Evolutionary conservation across 64 coral and sea anemone genomes (phyloP).

Genomic region (Dendronephthya gigantea): DNA sequence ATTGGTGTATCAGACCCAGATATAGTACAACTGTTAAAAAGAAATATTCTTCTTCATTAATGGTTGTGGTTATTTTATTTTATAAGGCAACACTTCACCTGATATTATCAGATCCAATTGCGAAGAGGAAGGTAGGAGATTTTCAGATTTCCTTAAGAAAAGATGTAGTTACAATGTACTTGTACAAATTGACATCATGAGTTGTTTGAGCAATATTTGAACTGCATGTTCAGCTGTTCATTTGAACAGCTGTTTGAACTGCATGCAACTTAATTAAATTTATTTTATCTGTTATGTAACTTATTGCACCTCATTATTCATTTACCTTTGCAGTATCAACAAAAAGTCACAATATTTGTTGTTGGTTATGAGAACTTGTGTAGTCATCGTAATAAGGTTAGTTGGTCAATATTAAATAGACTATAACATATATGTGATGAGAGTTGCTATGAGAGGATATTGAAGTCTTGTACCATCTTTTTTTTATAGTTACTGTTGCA

Average conservation of each 20-base stretch:
- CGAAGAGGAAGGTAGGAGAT: background rate
- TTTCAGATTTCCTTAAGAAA: background rate
- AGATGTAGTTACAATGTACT: too few species aligned
- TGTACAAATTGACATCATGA: too few species aligned
- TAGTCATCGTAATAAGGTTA: constrained; percentile 70
- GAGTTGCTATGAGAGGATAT: background rate
- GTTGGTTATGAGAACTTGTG: constrained; percentile 98
- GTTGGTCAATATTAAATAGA: background rate
- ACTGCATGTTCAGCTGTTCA: background rate
- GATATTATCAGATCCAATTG: background rate
- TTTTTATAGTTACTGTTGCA: constrained; percentile 46
- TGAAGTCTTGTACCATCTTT: background rate
- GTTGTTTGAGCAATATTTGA: background rate
- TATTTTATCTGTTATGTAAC: too few species aligned
- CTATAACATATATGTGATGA: background rate
- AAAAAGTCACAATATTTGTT: constrained; percentile 92
- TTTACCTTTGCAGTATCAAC: constrained; percentile 58
- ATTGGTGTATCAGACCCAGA: background rate
- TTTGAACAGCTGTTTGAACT: too few species aligned
- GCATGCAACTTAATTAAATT: too few species aligned
- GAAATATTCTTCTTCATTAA: background rate
- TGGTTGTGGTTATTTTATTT: background rate
- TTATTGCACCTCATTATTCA: too few species aligned
- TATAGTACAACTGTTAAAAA: background rate
- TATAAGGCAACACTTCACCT: background rate